Evolutionary conservation across 2,888 invertebrate genomes (phyloP).

Genomic region (Gasteruption jaculator): DNA sequence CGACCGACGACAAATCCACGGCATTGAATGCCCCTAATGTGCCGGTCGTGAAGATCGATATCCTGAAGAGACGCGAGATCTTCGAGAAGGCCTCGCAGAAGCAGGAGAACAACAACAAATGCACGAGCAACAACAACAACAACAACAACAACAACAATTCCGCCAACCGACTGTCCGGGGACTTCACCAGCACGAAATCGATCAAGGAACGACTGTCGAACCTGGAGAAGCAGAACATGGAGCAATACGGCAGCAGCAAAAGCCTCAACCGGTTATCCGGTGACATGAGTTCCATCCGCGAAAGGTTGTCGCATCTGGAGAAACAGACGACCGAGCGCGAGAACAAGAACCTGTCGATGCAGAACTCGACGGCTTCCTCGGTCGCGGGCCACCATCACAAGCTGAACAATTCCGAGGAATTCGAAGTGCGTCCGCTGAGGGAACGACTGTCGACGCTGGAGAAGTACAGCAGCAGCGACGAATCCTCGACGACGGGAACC

Average conservation of each 20-base stretch:
- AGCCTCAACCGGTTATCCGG: constrained; percentile 54
- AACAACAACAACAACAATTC: constrained; percentile 46
- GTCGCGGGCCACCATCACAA: constrained; percentile 28
- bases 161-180: constrained; percentile 56
- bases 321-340: constrained; percentile 49
- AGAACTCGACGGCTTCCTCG: constrained; percentile 23
- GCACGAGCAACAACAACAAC: constrained; percentile 25
- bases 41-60: constrained; percentile 70
- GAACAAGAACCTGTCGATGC: constrained; percentile 27
- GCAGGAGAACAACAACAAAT: constrained; percentile 26
- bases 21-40: too few species aligned
- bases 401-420: constrained; percentile 34
- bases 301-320: constrained; percentile 62
- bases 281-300: constrained; percentile 63
- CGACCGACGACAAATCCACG: constrained; percentile 52
- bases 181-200: constrained; percentile 64
- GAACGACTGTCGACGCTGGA: constrained; percentile 40
- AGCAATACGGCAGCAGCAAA: constrained; percentile 49
- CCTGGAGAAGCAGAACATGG: constrained; percentile 61
- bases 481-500: constrained; percentile 23
- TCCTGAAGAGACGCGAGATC: constrained; percentile 75
- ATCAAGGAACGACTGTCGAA: constrained; percentile 70
- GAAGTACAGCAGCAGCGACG: constrained; percentile 34
- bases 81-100: constrained; percentile 65
- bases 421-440: constrained; percentile 36